Percentiles rank a stretch among this genome's conserved stretches.
phyloP scores from a whole-genome alignment of 2,888 invertebrate genomes.

The Volucella zonaria region DNA sequence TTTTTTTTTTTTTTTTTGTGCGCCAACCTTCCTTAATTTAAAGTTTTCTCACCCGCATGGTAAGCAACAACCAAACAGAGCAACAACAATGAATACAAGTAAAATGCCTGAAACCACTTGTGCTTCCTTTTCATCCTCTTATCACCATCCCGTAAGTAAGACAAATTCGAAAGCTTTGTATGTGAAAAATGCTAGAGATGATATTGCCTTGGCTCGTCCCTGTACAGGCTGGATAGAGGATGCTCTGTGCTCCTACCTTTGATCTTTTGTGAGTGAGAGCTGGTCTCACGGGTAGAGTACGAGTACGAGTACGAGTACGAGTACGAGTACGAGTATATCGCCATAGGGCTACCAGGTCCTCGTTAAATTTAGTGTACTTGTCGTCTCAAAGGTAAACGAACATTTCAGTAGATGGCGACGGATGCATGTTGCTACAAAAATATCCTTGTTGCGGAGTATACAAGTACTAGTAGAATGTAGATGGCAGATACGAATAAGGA shows the following conservation, averaged over 20 bases:
- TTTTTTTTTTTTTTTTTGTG: too few relatives aligned
- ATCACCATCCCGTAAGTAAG: slow-evolving; percentile 39
- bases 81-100: slow-evolving; percentile 16
- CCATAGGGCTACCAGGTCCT: slow-evolving; percentile 64
- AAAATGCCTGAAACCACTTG: slow-evolving; percentile 30
- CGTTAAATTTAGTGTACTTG: slow-evolving; percentile 66
- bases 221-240: not conserved
- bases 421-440: slow-evolving; percentile 47
- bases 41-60: slow-evolving; percentile 23
- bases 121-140: slow-evolving; percentile 49
- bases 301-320: slow-evolving; percentile 7
- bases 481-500: slow-evolving; percentile 7
- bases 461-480: slow-evolving; percentile 35
- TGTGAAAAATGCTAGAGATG: slow-evolving; percentile 60
- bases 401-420: slow-evolving; percentile 51
- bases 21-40: not conserved
- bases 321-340: slow-evolving; percentile 23
- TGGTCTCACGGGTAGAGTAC: slow-evolving; percentile 38
- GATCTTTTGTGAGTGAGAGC: slow-evolving; percentile 65
- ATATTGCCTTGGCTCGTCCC: slow-evolving; percentile 3
- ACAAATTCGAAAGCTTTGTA: slow-evolving; percentile 69
- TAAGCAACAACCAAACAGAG: slow-evolving; percentile 14
- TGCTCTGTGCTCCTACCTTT: slow-evolving; percentile 39
- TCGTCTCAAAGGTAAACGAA: slow-evolving; percentile 66
- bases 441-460: slow-evolving; percentile 48